Percentiles rank a stretch among this genome's conserved stretches.
phyloP scores from a whole-genome alignment of 2,113 vertebrate species.

The Oenanthe oenanthe region DNA sequence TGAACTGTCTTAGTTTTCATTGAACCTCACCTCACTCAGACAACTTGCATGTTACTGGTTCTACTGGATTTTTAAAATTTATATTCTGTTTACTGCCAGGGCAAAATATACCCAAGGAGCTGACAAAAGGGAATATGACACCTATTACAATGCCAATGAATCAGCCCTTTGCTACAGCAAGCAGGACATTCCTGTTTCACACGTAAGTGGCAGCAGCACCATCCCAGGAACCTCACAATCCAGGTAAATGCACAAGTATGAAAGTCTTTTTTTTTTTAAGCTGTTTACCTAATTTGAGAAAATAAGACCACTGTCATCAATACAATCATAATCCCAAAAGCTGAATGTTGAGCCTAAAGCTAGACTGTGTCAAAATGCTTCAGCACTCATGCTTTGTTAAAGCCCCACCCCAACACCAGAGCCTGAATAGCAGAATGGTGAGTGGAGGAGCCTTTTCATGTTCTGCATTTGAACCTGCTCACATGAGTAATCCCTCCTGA shows the following conservation, averaged over 20 bases:
- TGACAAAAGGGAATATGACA: slow-evolving; percentile 52
- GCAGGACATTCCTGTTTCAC: slow-evolving; percentile 55
- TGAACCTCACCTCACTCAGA: neutral
- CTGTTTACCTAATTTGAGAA: neutral
- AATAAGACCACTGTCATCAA: neutral
- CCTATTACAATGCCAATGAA: slow-evolving; percentile 19
- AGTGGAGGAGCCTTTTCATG: slow-evolving; percentile 6
- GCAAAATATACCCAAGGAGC: slow-evolving; percentile 31
- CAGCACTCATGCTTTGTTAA: neutral
- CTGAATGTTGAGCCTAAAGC: neutral
- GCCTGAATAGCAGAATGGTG: neutral
- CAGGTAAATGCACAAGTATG: slow-evolving; percentile 18
- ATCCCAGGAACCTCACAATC: neutral
- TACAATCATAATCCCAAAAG: neutral
- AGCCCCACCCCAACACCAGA: neutral
- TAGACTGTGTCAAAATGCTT: neutral
- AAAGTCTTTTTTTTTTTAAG: neutral
- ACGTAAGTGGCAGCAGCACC: neutral
- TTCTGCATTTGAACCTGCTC: neutral
- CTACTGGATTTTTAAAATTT: slow-evolving; percentile 40
- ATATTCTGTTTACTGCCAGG: slow-evolving; percentile 43
- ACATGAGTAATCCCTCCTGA: neutral
- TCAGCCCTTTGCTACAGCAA: slow-evolving; percentile 32
- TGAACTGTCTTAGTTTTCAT: neutral
- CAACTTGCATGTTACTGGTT: slow-evolving; percentile 26